Conservation (phyloP, 2,888 invertebrate species). For the Nephrocerus scutellatus region DNA sequence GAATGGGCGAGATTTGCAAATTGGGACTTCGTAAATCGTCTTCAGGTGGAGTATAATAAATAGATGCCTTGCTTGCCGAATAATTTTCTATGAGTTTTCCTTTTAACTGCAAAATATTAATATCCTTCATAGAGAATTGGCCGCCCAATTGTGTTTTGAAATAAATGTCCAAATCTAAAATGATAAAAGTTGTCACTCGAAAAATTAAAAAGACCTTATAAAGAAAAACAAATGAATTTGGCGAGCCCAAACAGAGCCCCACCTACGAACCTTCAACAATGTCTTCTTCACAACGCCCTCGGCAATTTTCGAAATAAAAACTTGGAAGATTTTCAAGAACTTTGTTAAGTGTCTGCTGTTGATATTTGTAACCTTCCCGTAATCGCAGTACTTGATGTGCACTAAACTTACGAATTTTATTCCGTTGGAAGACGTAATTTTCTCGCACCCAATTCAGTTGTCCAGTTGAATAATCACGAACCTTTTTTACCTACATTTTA, state of each 20-base stretch:
- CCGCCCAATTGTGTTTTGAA: conserved; percentile 41
- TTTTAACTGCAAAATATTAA: conserved; percentile 36
- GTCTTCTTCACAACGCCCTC: conserved; percentile 62
- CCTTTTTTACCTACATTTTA: conserved; percentile 68
- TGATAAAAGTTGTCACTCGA: not conserved
- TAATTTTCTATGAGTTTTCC: conserved; percentile 36
- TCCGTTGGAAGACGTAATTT: conserved; percentile 91
- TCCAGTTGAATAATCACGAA: conserved; percentile 83
- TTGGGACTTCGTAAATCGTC: conserved; percentile 34
- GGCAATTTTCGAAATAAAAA: conserved; percentile 87
- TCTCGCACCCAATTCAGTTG: conserved; percentile 92
- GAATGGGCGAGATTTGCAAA: conserved; percentile 51
- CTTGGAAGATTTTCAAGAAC: conserved; percentile 87
- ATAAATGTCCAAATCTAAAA: conserved; percentile 45
- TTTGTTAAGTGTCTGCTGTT: conserved; percentile 90
- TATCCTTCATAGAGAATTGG: conserved; percentile 31
- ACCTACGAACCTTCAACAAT: conserved; percentile 40
- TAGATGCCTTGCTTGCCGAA: conserved; percentile 60
- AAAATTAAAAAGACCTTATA: not conserved
- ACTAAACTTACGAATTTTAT: conserved; percentile 91
- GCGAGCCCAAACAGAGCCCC: not conserved
- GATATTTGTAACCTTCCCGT: conserved; percentile 90
- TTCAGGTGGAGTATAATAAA: conserved; percentile 70
- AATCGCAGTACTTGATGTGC: conserved; percentile 82
- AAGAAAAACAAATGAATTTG: not conserved